Base-by-base conservation (phyloP, 1,140 invertebrate species). In the Caenorhabditis remanei region DNA sequence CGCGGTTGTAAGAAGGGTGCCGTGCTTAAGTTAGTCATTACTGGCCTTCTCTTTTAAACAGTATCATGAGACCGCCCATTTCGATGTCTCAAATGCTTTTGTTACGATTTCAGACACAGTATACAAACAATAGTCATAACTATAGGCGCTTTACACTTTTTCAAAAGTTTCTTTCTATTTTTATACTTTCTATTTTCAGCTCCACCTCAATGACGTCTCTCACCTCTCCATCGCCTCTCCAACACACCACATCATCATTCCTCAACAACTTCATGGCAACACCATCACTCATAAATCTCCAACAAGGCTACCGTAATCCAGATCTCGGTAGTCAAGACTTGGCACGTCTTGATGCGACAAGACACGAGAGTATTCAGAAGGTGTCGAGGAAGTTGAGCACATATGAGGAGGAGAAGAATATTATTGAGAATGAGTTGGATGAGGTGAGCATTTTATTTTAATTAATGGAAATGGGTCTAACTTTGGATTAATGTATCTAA, bases 231-330 rank as follows among this genome's bases (percentile, higher is more conserved):
- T 55, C 56, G 1, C 71, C 71, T 53, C 65, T 85, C 13, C 46
- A 71, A 9, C 43, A 65, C 50, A 85, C 85, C 16, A 85, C 85
- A 19, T 71, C 85, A 7, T 65, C 85, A 32, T 85, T 85, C 40
- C 50, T 85, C 5, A 75, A 53, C 40, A 85, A 85, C 67, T 58
- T 85, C 48, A 67, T 85, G 48, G 43, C 67, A 16, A 71, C 85
- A 0, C 85, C 85, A 16, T 85, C 85, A 9, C 65, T 85, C 9
- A 53, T 85, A 14, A 71, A 65, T 41, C 85, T 85, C 9, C 85
- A 85, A 85, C 63, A 85, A 75, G 65, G 43, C 1, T 85, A 85
- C 67, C 63, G 67, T 50, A 85, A 85, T n/a, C 85, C 85, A 9
- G 67, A 85, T 56, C 50, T 85, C 7, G 85, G 85, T 9, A 48